These are phyloP conservation scores for Microctenopoma steveboyesi DNA, from an alignment of 2,797 vertebrate genomes.

Conservation along the genomic window DNA sequence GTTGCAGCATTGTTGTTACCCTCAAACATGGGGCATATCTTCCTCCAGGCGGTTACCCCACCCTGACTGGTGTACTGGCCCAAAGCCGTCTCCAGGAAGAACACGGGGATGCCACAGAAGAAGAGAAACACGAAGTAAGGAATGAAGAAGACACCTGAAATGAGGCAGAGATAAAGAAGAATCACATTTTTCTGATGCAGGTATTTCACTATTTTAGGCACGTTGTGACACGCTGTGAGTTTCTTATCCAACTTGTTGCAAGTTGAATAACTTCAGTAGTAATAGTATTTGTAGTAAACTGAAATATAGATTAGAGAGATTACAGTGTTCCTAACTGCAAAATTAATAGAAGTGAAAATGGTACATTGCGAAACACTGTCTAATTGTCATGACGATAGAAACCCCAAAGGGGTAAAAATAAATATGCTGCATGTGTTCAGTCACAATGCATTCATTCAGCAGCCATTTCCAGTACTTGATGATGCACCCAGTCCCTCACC, in stretches of 20 bases:
- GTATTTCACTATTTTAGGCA: background rate
- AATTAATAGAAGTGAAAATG: background rate
- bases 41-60: constrained; percentile 93
- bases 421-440: background rate
- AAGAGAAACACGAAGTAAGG: constrained; percentile 94
- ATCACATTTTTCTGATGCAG: background rate
- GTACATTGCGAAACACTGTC: background rate
- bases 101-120: constrained; percentile 91
- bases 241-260: background rate
- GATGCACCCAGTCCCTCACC: constrained; percentile 67
- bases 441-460: too few species aligned
- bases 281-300: background rate
- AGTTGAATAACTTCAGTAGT: background rate
- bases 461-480: background rate
- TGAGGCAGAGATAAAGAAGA: background rate
- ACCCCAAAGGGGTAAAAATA: background rate
- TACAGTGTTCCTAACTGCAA: background rate
- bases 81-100: constrained; percentile 92
- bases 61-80: constrained; percentile 96
- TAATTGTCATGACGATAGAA: background rate
- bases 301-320: background rate
- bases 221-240: too few species aligned
- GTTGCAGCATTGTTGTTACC: constrained; percentile 77
- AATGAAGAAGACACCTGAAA: constrained; percentile 92
- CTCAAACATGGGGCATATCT: constrained; percentile 94